Conservation (phyloP, 1,140 invertebrate genomes). For the Drosophila murphyi region DNA sequence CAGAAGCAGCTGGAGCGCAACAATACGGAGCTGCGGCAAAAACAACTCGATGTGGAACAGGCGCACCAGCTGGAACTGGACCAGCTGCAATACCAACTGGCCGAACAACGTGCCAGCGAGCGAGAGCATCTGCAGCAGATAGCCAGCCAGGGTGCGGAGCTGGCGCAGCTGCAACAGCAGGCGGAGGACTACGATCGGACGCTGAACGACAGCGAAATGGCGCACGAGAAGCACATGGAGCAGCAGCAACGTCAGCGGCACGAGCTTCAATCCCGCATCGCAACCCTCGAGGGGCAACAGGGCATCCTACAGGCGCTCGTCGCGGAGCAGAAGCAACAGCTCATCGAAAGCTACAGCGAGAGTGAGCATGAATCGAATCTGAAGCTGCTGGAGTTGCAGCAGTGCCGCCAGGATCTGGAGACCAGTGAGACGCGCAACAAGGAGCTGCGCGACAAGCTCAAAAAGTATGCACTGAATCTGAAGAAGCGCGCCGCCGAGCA, state of each 20-base stretch:
- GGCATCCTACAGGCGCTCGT: slow-evolving; percentile 71
- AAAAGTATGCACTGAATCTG: slow-evolving; percentile 90
- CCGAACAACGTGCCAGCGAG: slow-evolving; percentile 8
- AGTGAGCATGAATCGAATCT: slow-evolving; percentile 84
- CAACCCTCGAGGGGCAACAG: slow-evolving; percentile 70
- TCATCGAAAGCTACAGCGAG: slow-evolving; percentile 77
- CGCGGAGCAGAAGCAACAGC: slow-evolving; percentile 79
- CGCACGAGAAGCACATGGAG: slow-evolving; percentile 73
- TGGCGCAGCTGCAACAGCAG: slow-evolving; percentile 55
- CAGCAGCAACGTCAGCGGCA: slow-evolving; percentile 63
- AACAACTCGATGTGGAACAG: not conserved
- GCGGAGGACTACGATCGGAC: slow-evolving; percentile 65
- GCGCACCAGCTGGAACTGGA: not conserved
- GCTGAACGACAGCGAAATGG: slow-evolving; percentile 68
- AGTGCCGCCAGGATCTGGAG: slow-evolving; percentile 83
- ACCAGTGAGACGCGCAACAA: slow-evolving; percentile 80
- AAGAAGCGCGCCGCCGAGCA: slow-evolving; percentile 89
- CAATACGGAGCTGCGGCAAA: too few relatives aligned
- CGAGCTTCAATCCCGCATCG: slow-evolving; percentile 60
- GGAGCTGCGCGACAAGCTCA: slow-evolving; percentile 88
- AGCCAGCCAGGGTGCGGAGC: slow-evolving; percentile 41
- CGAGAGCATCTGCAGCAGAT: slow-evolving; percentile 50
- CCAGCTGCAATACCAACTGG: not conserved
- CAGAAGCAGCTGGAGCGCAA: not conserved
- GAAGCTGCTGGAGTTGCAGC: slow-evolving; percentile 85